phyloP scores from a whole-genome alignment of 2,113 vertebrate genomes.

The Pongo abelii region DNA sequence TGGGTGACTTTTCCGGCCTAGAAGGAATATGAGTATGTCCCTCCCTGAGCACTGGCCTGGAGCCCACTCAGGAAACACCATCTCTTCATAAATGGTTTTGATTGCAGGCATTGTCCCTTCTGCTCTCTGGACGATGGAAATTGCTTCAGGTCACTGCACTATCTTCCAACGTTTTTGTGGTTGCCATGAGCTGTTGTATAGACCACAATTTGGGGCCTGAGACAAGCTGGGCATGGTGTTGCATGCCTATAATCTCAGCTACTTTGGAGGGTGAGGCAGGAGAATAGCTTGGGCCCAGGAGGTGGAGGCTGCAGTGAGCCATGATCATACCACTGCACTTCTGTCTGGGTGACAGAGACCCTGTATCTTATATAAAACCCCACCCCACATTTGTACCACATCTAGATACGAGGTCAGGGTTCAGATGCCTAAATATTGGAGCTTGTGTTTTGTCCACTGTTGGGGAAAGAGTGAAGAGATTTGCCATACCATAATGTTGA shows the following conservation, averaged over 20 bases:
- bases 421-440: background rate
- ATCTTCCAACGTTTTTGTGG: fast-evolving
- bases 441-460: background rate
- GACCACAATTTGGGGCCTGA: background rate
- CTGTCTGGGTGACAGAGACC: background rate
- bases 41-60: no score
- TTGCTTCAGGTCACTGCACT: background rate
- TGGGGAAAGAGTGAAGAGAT: background rate
- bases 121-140: background rate
- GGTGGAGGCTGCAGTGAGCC: background rate
- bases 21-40: background rate
- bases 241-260: background rate
- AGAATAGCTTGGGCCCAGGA: background rate
- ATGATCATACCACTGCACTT: background rate
- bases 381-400: background rate
- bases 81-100: background rate
- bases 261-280: background rate
- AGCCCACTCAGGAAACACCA: fast-evolving
- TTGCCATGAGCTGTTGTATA: background rate
- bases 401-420: background rate
- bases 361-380: background rate
- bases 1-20: background rate
- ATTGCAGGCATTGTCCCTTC: background rate
- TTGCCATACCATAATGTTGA: fast-evolving
- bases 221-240: background rate